phyloP scores from a whole-genome alignment of 2,113 vertebrate species.

The Ascaphus truei region DNA sequence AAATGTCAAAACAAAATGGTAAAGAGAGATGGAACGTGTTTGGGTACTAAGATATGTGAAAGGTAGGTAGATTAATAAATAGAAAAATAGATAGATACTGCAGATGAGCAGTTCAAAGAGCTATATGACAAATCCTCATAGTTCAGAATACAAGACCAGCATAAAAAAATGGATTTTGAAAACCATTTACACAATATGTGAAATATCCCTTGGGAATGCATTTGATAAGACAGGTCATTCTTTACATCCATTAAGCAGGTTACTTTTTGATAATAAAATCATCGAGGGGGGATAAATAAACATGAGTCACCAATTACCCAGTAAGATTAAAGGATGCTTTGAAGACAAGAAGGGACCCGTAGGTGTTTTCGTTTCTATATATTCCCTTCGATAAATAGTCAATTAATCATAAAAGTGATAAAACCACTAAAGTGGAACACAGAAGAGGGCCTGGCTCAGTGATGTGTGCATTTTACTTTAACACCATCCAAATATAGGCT shows the following conservation, averaged over 20 bases:
- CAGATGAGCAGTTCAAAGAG: neutral
- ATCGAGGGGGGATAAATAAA: constrained; percentile 38
- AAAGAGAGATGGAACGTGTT: no score
- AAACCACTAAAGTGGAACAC: constrained; percentile 39
- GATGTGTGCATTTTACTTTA: constrained; percentile 42
- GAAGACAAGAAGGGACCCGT: neutral
- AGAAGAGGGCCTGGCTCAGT: constrained; percentile 32
- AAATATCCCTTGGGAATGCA: constrained; percentile 17
- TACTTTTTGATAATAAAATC: constrained; percentile 32
- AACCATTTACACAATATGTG: neutral
- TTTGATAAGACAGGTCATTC: constrained; percentile 20
- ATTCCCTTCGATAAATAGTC: constrained; percentile 34
- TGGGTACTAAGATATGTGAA: no score
- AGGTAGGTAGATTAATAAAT: no score
- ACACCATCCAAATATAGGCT: constrained; percentile 34
- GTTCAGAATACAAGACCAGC: neutral
- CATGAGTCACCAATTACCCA: constrained; percentile 25
- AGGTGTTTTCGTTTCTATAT: constrained; percentile 43
- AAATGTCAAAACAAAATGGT: no score
- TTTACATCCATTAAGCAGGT: constrained; percentile 22
- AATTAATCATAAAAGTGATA: constrained; percentile 46
- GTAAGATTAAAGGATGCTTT: constrained; percentile 31
- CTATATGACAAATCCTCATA: neutral
- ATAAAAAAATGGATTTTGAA: constrained; percentile 34
- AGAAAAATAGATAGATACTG: no score